A percentile compares a stretch with the other conserved stretches of the same genome.
Evolutionary conservation across 2,888 invertebrate species (phyloP).

Genomic region (Antheraea yamamai): DNA sequence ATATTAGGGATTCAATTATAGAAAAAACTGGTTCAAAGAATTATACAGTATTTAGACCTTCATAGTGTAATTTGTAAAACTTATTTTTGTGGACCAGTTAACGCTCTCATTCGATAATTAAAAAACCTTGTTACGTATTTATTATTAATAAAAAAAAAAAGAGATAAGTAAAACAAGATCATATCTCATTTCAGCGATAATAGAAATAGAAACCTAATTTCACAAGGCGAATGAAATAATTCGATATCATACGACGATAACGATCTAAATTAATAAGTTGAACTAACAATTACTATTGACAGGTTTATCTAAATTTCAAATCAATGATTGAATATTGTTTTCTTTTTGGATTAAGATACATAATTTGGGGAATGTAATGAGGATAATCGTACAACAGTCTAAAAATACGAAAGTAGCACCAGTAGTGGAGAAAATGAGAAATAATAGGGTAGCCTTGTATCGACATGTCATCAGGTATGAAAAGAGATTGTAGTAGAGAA

Average conservation of each 20-base stretch:
- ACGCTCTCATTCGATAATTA: neutral
- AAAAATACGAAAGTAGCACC: neutral
- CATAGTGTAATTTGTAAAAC: neutral
- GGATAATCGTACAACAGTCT: neutral
- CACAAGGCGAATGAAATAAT: neutral
- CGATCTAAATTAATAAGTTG: conserved; percentile 1
- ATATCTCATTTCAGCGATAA: neutral
- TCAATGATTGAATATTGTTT: neutral
- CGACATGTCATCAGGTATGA: too few species aligned
- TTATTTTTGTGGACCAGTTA: neutral
- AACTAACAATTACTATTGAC: neutral
- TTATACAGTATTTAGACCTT: too few species aligned
- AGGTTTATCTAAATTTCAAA: conserved; percentile 1
- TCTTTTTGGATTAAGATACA: neutral
- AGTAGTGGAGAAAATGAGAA: too few species aligned
- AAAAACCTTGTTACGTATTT: neutral
- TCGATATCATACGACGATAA: neutral
- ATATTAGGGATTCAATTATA: too few species aligned
- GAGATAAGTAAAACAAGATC: neutral
- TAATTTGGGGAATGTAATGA: neutral
- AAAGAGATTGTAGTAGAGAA: too few species aligned
- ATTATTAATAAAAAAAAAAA: too few species aligned
- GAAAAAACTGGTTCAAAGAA: too few species aligned
- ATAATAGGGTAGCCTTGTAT: too few species aligned
- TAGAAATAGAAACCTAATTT: neutral